These are phyloP conservation scores for Nymphalis polychloros DNA, from an alignment of 2,888 invertebrate genomes.

Conservation along the genomic window DNA sequence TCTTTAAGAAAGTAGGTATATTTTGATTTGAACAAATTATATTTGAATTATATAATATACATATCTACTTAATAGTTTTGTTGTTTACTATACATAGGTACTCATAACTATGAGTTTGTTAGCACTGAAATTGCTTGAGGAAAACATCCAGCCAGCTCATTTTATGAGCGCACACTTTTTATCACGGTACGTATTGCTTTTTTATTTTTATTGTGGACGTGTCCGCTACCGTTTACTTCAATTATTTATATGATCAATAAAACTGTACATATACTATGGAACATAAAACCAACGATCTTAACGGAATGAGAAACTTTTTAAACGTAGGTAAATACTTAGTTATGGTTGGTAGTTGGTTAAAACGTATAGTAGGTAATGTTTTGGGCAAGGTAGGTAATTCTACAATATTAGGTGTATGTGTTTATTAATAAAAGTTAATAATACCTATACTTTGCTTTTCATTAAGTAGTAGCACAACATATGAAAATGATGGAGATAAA, in stretches of 20 bases:
- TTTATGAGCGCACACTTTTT: constrained; percentile 61
- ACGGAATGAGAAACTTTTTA: not conserved
- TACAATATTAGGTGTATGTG: too few species aligned
- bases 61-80: not conserved
- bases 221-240: constrained; percentile 61
- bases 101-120: not conserved
- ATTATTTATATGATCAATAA: constrained; percentile 58
- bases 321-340: not conserved
- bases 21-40: too few species aligned
- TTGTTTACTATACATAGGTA: not conserved
- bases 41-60: too few species aligned
- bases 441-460: too few species aligned
- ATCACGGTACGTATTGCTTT: constrained; percentile 60
- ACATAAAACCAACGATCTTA: constrained; percentile 18
- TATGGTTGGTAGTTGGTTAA: too few species aligned
- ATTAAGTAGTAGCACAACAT: too few species aligned
- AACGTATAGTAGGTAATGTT: too few species aligned
- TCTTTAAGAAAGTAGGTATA: too few species aligned
- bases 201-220: constrained; percentile 71
- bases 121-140: constrained; percentile 30
- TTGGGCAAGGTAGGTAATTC: too few species aligned
- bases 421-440: too few species aligned
- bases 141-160: constrained; percentile 39
- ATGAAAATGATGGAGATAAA: too few species aligned
- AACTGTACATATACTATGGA: constrained; percentile 38